Conservation (phyloP, 2,888 invertebrate species). For the Deroplatys truncata region DNA sequence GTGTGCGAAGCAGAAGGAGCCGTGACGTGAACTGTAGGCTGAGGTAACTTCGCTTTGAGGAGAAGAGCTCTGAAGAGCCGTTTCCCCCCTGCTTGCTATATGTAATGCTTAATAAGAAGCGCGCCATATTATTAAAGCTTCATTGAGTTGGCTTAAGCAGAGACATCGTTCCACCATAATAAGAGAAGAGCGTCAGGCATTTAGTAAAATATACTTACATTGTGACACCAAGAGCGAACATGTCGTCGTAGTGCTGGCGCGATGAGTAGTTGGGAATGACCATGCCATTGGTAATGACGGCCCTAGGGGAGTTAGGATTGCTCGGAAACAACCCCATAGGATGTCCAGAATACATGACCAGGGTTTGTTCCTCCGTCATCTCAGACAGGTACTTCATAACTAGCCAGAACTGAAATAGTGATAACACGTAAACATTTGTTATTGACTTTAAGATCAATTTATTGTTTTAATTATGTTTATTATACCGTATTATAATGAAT, state of each 20-base stretch:
- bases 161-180: no score
- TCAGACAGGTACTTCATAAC: slow-evolving; percentile 52
- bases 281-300: slow-evolving; percentile 61
- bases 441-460: no score
- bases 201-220: slow-evolving; percentile 35
- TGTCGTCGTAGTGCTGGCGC: slow-evolving; percentile 50
- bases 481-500: no score
- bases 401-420: slow-evolving; percentile 49
- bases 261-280: slow-evolving; percentile 58
- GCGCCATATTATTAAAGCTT: no score
- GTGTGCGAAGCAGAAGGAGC: no score
- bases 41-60: no score
- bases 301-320: slow-evolving; percentile 48
- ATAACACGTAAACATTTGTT: neutral
- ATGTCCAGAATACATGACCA: slow-evolving; percentile 58
- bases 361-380: slow-evolving; percentile 53
- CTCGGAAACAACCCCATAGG: slow-evolving; percentile 57
- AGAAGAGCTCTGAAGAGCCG: no score
- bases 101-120: no score
- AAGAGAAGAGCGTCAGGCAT: no score
- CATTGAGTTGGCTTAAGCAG: no score
- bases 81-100: no score
- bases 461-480: neutral
- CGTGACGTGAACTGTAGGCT: no score
- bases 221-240: slow-evolving; percentile 57